Conservation (phyloP, 2,888 invertebrate species). For the Troides helena region DNA sequence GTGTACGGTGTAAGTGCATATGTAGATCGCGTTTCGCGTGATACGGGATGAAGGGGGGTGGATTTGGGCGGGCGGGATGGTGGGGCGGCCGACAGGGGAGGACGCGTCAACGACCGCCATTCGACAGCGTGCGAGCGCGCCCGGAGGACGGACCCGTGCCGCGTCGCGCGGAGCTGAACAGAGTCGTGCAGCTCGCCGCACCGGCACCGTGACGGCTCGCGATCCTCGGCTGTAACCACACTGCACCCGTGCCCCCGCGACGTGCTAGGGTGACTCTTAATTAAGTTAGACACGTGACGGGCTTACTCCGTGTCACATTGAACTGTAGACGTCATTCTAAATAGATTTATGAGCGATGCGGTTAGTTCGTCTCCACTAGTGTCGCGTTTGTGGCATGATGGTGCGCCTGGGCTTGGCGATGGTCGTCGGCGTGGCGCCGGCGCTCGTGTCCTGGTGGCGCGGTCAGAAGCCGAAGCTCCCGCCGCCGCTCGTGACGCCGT, state of each 20-base stretch:
- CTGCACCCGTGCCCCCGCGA: constrained; percentile 42
- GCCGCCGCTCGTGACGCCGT: constrained; percentile 43
- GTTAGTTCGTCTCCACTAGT: constrained; percentile 16
- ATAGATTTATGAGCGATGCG: constrained; percentile 36
- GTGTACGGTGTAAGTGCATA: constrained; percentile 37
- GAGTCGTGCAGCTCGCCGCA: not conserved
- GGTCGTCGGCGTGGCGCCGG: constrained; percentile 77
- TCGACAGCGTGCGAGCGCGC: constrained; percentile 65
- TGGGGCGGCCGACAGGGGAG: constrained; percentile 50
- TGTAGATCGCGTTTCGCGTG: constrained; percentile 43
- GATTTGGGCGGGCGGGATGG: constrained; percentile 73
- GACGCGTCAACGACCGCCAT: constrained; percentile 78
- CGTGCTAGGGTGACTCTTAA: constrained; percentile 29
- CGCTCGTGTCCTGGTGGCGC: constrained; percentile 75
- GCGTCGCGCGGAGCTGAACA: constrained; percentile 36
- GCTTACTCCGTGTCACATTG: constrained; percentile 44
- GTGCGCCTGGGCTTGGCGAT: constrained; percentile 73
- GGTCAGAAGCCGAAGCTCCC: constrained; percentile 55
- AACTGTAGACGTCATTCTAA: constrained; percentile 58
- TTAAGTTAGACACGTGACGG: constrained; percentile 44
- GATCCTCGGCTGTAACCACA: no score
- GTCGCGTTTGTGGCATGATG: constrained; percentile 47
- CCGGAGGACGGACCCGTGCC: constrained; percentile 58
- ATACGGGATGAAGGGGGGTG: constrained; percentile 48
- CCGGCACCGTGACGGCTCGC: no score